Evolutionary conservation across 2,888 invertebrate species (phyloP), one percentile per base, ranked within the genome.

Genomic region (Spodoptera littoralis): DNA sequence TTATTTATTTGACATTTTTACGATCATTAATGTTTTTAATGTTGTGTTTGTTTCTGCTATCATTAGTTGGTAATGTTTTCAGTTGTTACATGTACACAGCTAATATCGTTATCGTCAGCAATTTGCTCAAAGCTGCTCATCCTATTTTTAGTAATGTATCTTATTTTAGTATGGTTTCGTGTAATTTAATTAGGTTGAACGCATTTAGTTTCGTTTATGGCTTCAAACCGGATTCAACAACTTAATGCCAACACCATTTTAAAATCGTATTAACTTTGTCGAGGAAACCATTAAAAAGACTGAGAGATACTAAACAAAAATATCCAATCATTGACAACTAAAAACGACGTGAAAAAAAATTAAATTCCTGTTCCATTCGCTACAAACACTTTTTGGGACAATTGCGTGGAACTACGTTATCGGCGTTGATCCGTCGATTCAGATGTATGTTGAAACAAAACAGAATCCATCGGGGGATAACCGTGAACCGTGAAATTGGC

Each of bases 401-500:
- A 73, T 70, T 60, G 66, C 48, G 57, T 60, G 46, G 65, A 75
- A 70, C 78, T 72, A 57, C 62, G 78, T 69, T 75, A 77, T 73
- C 69, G 57, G 54, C 65, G 70, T 66, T 75, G 77, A 77, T 77
- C 67, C 66, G 65, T 60, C 68, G 65, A 78, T 73, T 78, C 80
- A 68, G 65, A 76, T 79, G 76, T 81, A 81, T 84, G 84, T 86
- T 86, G 88, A 89, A 88, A 91, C 87, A 91, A 78, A 80, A 88
- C 87, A 80, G 85, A 88, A 87, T 86, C 88, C 90, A 89, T 86
- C 74, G 87, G 88, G 68, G 88, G 85, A 81, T 86, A 67, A 84
- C 88, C 84, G 82, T 82, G 85, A 84, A 89, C 88, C 93, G 92
- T 92, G 93, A 93, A 93, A 93, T 93, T 92, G 92, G 84, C 90